Conservation (phyloP, 2,888 invertebrate species). For the Lypha dubia region DNA sequence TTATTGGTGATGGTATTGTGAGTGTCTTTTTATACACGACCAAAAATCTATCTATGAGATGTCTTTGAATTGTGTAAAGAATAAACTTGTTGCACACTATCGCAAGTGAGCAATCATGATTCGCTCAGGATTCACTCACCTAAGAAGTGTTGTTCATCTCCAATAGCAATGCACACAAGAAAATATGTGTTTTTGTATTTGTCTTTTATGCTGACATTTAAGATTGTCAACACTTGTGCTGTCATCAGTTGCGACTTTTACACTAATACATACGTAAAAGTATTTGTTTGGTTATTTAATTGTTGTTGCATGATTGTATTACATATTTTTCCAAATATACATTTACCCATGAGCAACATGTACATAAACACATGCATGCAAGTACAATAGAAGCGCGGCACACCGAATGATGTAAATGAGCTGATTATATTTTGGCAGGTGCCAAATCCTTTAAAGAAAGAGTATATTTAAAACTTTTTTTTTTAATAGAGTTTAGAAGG, state of each 20-base stretch:
- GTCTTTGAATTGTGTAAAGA: too few relatives aligned
- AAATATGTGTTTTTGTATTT: not conserved
- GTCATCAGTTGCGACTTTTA: constrained; percentile 46
- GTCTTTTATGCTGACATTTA: constrained; percentile 60
- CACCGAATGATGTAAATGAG: not conserved
- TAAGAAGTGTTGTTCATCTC: not conserved
- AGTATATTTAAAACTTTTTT: too few relatives aligned
- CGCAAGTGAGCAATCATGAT: not conserved
- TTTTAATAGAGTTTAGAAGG: too few relatives aligned
- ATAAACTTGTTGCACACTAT: not conserved
- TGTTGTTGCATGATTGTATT: constrained; percentile 7
- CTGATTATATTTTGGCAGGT: too few relatives aligned
- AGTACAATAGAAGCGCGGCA: not conserved
- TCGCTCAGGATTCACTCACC: not conserved
- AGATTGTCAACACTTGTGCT: constrained; percentile 60
- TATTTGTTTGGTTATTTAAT: constrained; percentile 13
- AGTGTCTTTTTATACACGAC: not conserved
- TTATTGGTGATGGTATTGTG: not conserved
- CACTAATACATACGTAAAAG: constrained; percentile 4
- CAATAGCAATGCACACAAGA: not conserved
- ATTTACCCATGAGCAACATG: not conserved
- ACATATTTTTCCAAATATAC: not conserved
- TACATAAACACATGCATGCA: too few relatives aligned
- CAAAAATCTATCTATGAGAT: not conserved
- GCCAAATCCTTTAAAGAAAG: too few relatives aligned